Evolutionary conservation across 2,113 vertebrate species (phyloP), one percentile per base, ranked within the genome.

Genomic region (Semnopithecus entellus): DNA sequence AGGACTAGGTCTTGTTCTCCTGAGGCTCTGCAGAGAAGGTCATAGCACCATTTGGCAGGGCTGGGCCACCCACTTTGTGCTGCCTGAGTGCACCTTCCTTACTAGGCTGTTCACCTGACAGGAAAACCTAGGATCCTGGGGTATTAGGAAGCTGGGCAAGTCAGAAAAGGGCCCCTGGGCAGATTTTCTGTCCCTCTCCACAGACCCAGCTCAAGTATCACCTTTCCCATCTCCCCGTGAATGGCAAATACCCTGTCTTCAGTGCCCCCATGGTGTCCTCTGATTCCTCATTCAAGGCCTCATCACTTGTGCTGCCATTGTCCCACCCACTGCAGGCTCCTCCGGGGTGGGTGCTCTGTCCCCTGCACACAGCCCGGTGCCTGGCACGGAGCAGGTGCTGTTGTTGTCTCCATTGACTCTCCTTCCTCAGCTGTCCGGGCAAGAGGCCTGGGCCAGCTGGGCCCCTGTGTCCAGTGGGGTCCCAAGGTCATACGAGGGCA

Each of bases 401-500:
- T 52, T 17, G 8, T 16, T 17, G 59, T 84, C 79, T 91, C 23
- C 45, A 59, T 23, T n/a, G 32, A 52, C 6, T n/a, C 76, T 55
- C 25, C 68, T 83, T 27, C 7, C 4, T 5, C 20, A 35, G 48
- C 9, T 1, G 0, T 18, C 82, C 35, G 27, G 57, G 45, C 8
- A 6, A 17, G 66, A 48, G 73, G 68, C 32, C 61, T 22, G 9
- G 40, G 76, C 43, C 18, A 4, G 8, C 30, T 8, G 8, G 25
- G 13, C 3, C 55, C 90, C 20, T 45, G 18, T 6, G 12, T 50
- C 48, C 73, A 52, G 12, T 48, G 68, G 6, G 5, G 2, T 52
- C 88, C 43, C 72, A 64, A 23, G n/a, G 16, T 35, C n/a, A 50
- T 0, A 3, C 0, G 0, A 2, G 3, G 22, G 2, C 35, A 43